Conservation (phyloP, 2,113 vertebrate genomes). For the Cheilinus undulatus region DNA sequence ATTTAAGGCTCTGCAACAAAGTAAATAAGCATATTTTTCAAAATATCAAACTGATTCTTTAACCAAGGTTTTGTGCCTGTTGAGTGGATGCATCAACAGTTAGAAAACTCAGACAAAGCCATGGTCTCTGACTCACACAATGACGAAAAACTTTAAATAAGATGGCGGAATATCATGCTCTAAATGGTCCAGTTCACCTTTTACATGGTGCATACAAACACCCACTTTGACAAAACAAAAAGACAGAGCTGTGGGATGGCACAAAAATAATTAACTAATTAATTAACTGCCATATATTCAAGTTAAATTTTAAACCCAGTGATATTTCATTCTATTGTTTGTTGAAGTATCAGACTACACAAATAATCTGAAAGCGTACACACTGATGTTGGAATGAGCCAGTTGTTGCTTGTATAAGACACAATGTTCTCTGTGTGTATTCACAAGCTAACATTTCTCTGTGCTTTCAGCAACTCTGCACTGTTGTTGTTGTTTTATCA, state of each 20-base stretch:
- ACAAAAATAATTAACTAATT: neutral
- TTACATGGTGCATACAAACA: neutral
- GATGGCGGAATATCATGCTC: neutral
- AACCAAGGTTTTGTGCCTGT: no score
- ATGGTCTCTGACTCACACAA: neutral
- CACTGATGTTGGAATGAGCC: constrained; percentile 38
- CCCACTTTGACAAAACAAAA: neutral
- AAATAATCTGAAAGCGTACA: neutral
- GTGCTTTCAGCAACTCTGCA: constrained; percentile 88
- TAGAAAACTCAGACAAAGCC: constrained; percentile 7
- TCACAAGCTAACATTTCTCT: constrained; percentile 79
- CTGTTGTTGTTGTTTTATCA: constrained; percentile 77
- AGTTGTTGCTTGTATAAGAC: constrained; percentile 63
- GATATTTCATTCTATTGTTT: neutral
- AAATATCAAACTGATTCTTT: constrained; percentile 36
- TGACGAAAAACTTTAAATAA: no score
- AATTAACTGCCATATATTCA: neutral
- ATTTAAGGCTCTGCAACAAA: constrained; percentile 9
- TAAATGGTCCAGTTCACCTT: neutral
- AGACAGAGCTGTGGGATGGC: neutral
- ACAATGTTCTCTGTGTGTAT: constrained; percentile 69
- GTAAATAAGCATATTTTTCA: neutral
- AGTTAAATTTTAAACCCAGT: neutral
- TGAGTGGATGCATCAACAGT: neutral
- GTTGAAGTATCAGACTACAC: neutral